Evolutionary conservation across 2,113 vertebrate species (phyloP).

Genomic region (Planiliza haematocheilus): DNA sequence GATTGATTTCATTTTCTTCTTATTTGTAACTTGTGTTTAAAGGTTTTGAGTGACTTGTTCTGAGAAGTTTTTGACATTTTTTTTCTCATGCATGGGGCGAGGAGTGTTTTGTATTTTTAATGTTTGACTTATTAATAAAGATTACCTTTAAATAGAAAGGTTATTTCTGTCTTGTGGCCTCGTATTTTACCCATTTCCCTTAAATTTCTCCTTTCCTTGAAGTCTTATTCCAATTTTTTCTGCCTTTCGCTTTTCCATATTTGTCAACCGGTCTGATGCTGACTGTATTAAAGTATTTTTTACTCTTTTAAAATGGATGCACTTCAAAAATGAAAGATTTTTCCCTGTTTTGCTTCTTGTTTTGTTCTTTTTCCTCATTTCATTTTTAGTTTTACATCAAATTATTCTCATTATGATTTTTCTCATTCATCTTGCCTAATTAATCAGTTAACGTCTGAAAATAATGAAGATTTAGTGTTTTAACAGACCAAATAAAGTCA

Average conservation of each 20-base stretch:
- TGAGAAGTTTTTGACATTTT: conserved; percentile 34
- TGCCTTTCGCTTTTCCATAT: too few species aligned
- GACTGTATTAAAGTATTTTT: too few species aligned
- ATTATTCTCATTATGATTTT: not conserved
- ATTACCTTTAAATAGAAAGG: conserved; percentile 51
- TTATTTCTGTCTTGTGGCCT: too few species aligned
- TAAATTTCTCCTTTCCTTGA: not conserved
- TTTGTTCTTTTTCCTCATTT: not conserved
- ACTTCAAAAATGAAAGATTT: not conserved
- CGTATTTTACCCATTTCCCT: too few species aligned
- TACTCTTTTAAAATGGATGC: too few species aligned
- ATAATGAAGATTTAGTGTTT: too few species aligned
- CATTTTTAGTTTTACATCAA: too few species aligned
- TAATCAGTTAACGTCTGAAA: too few species aligned
- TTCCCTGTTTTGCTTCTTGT: not conserved
- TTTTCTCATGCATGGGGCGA: conserved; percentile 24
- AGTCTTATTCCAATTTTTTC: too few species aligned
- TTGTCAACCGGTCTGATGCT: too few species aligned
- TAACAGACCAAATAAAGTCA: too few species aligned
- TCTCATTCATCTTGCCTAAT: too few species aligned
- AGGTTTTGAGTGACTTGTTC: conserved; percentile 17
- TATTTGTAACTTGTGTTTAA: conserved; percentile 25
- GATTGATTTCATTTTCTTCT: conserved; percentile 5
- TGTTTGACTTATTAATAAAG: conserved; percentile 70
- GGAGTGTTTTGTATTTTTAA: conserved; percentile 66